A percentile compares a stretch with the other conserved stretches of the same genome.
Evolutionary conservation across 2,797 vertebrate genomes (phyloP).

Genomic region (Scyliorhinus canicula): DNA sequence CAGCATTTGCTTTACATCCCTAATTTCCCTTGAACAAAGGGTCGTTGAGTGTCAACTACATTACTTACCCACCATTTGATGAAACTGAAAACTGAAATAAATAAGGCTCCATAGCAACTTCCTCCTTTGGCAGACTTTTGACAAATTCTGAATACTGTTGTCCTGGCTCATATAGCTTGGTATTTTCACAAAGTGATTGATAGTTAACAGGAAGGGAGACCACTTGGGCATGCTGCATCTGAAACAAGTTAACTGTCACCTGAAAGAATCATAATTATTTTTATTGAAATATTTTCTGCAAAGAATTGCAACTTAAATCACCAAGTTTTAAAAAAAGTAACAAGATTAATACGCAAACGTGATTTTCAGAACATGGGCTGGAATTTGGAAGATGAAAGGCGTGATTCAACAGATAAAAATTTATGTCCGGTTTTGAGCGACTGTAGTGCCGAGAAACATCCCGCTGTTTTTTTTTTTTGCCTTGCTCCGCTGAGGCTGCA

Average conservation of each 20-base stretch:
- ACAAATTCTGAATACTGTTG: conserved; percentile 85
- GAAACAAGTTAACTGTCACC: conserved; percentile 96
- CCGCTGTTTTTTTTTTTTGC: no score
- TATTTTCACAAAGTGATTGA: conserved; percentile 83
- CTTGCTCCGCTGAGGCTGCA: no score
- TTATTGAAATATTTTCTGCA: conserved; percentile 6
- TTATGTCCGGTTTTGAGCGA: no score
- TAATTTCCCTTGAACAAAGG: background rate
- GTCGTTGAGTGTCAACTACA: no score
- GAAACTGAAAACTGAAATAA: conserved; percentile 52
- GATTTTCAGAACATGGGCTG: conserved; percentile 39
- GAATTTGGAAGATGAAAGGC: no score
- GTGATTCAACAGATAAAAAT: no score
- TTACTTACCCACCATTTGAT: conserved; percentile 60
- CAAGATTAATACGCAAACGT: background rate
- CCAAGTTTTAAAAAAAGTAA: background rate
- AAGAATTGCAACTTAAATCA: background rate
- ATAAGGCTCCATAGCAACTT: conserved; percentile 48
- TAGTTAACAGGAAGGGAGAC: conserved; percentile 81
- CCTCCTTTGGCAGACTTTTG: conserved; percentile 68
- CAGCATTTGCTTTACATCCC: background rate
- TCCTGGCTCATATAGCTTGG: conserved; percentile 91
- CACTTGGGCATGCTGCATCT: conserved; percentile 86
- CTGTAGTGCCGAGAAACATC: no score
- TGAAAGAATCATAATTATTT: conserved; percentile 46